These are phyloP conservation scores for Notarius lentiginosus DNA, from an alignment of 2,113 vertebrate genomes.

Conservation along the genomic window DNA sequence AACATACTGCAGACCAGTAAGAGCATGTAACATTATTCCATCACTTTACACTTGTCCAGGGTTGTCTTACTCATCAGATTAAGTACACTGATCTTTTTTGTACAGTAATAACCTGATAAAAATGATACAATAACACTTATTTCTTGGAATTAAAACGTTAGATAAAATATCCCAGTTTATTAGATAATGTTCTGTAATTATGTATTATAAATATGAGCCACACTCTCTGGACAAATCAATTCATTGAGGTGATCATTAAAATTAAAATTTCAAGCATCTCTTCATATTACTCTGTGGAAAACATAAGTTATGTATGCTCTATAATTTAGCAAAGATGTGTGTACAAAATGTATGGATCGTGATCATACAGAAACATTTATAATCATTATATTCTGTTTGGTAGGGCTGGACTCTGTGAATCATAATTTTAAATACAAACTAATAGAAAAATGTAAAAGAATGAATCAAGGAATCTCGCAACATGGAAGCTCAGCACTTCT, in stretches of 20 bases:
- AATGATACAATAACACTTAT: too few species aligned
- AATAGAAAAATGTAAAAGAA: not conserved
- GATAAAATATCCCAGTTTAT: too few species aligned
- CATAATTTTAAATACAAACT: not conserved
- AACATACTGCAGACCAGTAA: not conserved
- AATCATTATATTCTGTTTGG: not conserved
- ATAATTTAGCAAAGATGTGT: not conserved
- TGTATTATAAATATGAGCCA: too few species aligned
- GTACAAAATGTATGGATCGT: not conserved
- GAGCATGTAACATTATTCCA: not conserved
- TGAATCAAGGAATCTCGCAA: not conserved
- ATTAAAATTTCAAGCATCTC: too few species aligned
- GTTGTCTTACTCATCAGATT: too few species aligned
- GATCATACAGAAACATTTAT: not conserved
- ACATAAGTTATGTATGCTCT: not conserved
- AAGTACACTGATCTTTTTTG: too few species aligned
- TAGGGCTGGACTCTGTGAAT: not conserved
- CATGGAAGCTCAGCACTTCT: not conserved
- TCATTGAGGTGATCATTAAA: too few species aligned
- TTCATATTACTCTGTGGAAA: too few species aligned
- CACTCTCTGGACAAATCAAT: too few species aligned
- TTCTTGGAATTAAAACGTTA: too few species aligned
- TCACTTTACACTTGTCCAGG: not conserved
- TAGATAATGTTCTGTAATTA: too few species aligned
- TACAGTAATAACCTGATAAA: too few species aligned